These are phyloP conservation scores for Taurulus bubalis DNA, from an alignment of 2,113 vertebrate species.

Conservation along the genomic window DNA sequence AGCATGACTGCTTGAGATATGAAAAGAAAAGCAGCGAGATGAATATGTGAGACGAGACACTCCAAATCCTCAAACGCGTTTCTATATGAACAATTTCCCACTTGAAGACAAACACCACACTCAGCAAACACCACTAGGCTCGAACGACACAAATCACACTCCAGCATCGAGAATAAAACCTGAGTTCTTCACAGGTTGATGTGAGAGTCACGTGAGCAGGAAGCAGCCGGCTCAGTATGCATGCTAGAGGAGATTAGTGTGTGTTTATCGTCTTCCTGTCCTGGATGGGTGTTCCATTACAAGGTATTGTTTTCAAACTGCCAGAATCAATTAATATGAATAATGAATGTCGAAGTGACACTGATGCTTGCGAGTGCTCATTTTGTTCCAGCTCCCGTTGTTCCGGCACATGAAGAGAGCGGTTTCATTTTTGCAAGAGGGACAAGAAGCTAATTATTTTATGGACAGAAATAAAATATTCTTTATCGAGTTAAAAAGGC, in stretches of 20 bases:
- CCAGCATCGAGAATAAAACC: constrained; percentile 17
- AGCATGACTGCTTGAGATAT: background rate
- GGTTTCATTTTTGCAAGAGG: constrained; percentile 58
- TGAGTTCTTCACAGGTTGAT: constrained; percentile 27
- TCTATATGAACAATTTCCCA: background rate
- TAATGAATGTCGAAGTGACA: constrained; percentile 80
- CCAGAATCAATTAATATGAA: constrained; percentile 86
- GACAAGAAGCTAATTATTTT: constrained; percentile 34
- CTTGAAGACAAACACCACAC: background rate
- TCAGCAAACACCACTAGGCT: background rate
- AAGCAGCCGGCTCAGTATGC: constrained; percentile 46
- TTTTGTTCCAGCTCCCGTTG: constrained; percentile 54
- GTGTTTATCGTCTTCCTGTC: constrained; percentile 68
- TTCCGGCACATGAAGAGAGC: constrained; percentile 37
- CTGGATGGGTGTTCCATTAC: constrained; percentile 80
- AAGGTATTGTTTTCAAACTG: constrained; percentile 79
- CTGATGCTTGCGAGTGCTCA: constrained; percentile 47
- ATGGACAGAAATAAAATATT: constrained; percentile 24
- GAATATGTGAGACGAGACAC: background rate
- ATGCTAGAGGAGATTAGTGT: constrained; percentile 41
- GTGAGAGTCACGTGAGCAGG: constrained; percentile 41
- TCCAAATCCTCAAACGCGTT: background rate
- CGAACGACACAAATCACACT: constrained; percentile 8
- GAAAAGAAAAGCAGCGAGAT: background rate
- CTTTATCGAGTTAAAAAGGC: constrained; percentile 18